phyloP scores from a whole-genome alignment of 2,888 invertebrate species.

The Eupithecia subumbrata region DNA sequence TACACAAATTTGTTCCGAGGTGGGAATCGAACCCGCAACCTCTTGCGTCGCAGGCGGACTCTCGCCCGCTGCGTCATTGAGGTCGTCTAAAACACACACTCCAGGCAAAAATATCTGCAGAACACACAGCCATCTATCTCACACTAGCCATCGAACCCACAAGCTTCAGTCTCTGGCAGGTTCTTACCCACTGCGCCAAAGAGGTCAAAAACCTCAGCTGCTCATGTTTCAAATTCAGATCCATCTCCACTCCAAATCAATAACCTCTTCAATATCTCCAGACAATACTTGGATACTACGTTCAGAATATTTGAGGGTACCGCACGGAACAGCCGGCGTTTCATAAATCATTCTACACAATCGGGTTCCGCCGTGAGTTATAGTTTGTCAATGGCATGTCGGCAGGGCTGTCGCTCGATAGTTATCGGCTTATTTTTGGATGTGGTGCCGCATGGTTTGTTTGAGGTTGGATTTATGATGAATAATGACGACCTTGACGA shows the following conservation, averaged over 20 bases:
- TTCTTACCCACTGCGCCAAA: too few relatives aligned
- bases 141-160: too few relatives aligned
- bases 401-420: constrained; percentile 27
- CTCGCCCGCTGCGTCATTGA: too few relatives aligned
- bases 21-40: too few relatives aligned
- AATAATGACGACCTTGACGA: background rate
- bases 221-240: background rate
- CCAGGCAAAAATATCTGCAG: too few relatives aligned
- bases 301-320: constrained; percentile 32
- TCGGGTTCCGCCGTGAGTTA: constrained; percentile 50
- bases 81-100: too few relatives aligned
- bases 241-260: background rate
- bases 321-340: constrained; percentile 24
- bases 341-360: constrained; percentile 51
- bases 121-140: too few relatives aligned
- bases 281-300: background rate
- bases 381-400: constrained; percentile 47
- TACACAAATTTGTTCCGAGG: too few relatives aligned
- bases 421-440: constrained; percentile 15
- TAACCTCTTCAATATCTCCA: background rate
- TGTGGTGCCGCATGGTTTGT: background rate
- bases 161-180: too few relatives aligned
- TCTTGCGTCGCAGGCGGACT: too few relatives aligned
- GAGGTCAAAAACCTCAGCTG: background rate
- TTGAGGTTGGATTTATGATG: background rate